Evolutionary conservation across 2,888 invertebrate species (phyloP).

Genomic region (Atethmia centrago): DNA sequence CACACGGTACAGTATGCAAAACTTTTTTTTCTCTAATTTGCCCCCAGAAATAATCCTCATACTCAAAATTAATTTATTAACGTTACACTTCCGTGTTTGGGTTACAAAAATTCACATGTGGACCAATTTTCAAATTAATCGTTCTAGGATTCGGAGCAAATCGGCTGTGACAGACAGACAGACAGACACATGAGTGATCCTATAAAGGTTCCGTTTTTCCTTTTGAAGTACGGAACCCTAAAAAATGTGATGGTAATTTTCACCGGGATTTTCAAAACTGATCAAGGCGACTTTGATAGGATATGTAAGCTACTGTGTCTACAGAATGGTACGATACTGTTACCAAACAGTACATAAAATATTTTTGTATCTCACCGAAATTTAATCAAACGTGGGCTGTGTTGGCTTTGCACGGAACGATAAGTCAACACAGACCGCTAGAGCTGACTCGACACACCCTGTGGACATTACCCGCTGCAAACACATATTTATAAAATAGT

Average conservation of each 20-base stretch:
- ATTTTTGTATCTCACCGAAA: slow-evolving; percentile 8
- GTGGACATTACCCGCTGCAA: neutral
- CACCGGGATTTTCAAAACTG: neutral
- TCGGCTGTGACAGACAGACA: too few species aligned
- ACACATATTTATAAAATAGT: slow-evolving; percentile 12
- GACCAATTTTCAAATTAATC: too few species aligned
- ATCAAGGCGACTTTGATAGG: neutral
- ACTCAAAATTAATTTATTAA: too few species aligned
- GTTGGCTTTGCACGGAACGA: neutral
- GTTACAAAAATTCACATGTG: too few species aligned
- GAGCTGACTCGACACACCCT: neutral
- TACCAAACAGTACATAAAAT: neutral
- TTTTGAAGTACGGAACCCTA: too few species aligned
- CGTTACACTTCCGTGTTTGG: too few species aligned
- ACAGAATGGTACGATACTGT: neutral
- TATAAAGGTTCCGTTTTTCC: too few species aligned
- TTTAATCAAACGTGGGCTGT: slow-evolving; percentile 4
- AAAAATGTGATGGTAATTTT: neutral
- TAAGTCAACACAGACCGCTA: slow-evolving; percentile 23
- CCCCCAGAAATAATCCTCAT: too few species aligned
- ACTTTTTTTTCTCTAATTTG: too few species aligned
- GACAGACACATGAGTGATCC: too few species aligned
- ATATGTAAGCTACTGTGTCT: neutral
- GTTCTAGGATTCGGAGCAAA: too few species aligned
- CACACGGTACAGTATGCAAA: too few species aligned